A percentile compares a stretch with the other conserved stretches of the same genome.
phyloP scores from a whole-genome alignment of 2,113 vertebrate species.

The Cyanoramphus novaezelandiae region DNA sequence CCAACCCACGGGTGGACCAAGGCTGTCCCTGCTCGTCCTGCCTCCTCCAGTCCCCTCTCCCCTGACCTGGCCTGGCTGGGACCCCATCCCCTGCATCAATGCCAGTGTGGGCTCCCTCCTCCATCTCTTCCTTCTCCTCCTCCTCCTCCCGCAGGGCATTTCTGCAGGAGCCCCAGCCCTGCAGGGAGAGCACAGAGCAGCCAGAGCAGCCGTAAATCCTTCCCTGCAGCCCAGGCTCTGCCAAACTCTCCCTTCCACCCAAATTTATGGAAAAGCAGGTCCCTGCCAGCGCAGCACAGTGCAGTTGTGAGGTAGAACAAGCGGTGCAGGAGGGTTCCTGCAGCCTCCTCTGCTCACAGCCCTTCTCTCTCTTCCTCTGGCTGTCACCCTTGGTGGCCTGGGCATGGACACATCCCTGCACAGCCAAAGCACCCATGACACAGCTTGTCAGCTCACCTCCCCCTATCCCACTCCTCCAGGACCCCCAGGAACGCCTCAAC shows the following conservation, averaged over 20 bases:
- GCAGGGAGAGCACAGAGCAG: constrained; percentile 29
- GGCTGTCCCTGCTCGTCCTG: background rate
- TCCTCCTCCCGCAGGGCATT: background rate
- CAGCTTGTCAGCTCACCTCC: background rate
- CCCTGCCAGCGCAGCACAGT: constrained; percentile 28
- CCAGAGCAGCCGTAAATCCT: constrained; percentile 54
- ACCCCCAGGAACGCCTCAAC: background rate
- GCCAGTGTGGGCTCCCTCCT: background rate
- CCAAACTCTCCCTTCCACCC: constrained; percentile 58
- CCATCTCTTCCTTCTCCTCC: background rate
- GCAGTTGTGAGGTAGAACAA: background rate
- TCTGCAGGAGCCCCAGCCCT: constrained; percentile 21
- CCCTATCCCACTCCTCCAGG: fast-evolving
- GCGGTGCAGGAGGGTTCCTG: background rate
- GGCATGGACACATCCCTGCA: background rate
- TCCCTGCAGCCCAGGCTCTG: constrained; percentile 47
- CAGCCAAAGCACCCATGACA: background rate
- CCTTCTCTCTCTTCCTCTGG: background rate
- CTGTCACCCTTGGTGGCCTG: background rate
- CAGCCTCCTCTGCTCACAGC: background rate
- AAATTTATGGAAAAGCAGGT: constrained; percentile 65
- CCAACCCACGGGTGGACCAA: fast-evolving
- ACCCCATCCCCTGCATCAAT: background rate
- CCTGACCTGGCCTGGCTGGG: background rate
- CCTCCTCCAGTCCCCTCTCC: background rate